Evolutionary conservation across 2,113 vertebrate genomes (phyloP), one percentile per base, ranked within the genome.

Genomic region (Elanoides forficatus): DNA sequence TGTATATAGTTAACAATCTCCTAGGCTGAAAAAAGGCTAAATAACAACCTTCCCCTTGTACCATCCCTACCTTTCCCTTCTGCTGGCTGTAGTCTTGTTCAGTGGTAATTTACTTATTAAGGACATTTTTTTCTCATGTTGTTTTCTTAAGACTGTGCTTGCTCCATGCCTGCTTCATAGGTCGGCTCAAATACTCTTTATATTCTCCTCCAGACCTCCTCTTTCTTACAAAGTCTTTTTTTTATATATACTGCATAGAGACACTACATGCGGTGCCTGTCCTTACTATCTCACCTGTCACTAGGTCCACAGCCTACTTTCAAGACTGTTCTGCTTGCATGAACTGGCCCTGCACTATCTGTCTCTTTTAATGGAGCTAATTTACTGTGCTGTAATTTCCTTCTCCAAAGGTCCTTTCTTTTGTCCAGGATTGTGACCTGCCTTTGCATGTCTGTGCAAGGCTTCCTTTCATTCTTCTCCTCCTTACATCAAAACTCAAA

Each of bases 31-130:
- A 84, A 56, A 26, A 8, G 12, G 8, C 6, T 43, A 43, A 74
- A 53, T 38, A 55, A 68, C 20, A 3, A 16, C 4, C 5, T 45
- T 8, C 2, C 1, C 7, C 2, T 47, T 14, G 4, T 42, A 18
- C 15, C 7, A 27, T 30, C 30, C 14, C 13, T 45, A 40, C 13
- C 6, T 70, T 79, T 58, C 25, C 3, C 4, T 90, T 67, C n/a
- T 72, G 25, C 7, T 79, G 9, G 4, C 7, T 86, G 9, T 9
- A 86, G n/a, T n/a, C 38, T 47, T 66, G 2, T 29, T 88, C 71
- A 52, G 5, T 56, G 23, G 7, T 3, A 52, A 42, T 82, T 68
- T 25, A 56, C 4, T 34, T 55, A 23, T 20, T 43, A 81, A 34
- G 13, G 7, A 20, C 3, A 11, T 22, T 17, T 87, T 67, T 63